phyloP scores from a whole-genome alignment of 1,140 invertebrate species.

The Reticulitermes speratus region DNA sequence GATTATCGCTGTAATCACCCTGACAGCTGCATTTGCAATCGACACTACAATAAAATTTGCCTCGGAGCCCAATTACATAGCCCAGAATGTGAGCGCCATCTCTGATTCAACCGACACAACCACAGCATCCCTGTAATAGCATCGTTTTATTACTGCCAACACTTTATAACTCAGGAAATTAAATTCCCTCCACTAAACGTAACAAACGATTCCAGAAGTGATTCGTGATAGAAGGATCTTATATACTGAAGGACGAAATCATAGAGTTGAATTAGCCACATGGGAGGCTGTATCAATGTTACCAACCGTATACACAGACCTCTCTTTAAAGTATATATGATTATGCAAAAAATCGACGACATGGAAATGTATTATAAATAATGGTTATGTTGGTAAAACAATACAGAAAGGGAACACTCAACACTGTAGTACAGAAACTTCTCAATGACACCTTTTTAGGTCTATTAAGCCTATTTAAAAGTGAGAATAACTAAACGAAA shows the following conservation, averaged over 20 bases:
- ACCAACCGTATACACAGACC: background rate
- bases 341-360: too few species aligned
- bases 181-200: background rate
- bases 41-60: background rate
- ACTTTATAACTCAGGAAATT: conserved; percentile 8
- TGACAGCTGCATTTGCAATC: background rate
- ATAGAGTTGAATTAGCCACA: background rate
- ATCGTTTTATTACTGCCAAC: background rate
- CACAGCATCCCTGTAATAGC: background rate
- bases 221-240: background rate
- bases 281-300: background rate
- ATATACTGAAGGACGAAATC: background rate
- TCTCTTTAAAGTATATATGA: too few species aligned
- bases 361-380: too few species aligned
- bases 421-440: too few species aligned
- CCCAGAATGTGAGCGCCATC: background rate
- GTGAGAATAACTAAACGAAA: too few species aligned
- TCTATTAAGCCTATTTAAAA: too few species aligned
- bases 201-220: background rate
- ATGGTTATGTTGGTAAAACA: too few species aligned
- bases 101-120: background rate
- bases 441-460: too few species aligned
- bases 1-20: background rate
- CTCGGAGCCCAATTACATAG: background rate
- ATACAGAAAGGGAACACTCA: too few species aligned